A percentile compares a stretch with the other conserved stretches of the same genome.
phyloP scores from a whole-genome alignment of 2,113 vertebrate species.

The Antigone vipio region DNA sequence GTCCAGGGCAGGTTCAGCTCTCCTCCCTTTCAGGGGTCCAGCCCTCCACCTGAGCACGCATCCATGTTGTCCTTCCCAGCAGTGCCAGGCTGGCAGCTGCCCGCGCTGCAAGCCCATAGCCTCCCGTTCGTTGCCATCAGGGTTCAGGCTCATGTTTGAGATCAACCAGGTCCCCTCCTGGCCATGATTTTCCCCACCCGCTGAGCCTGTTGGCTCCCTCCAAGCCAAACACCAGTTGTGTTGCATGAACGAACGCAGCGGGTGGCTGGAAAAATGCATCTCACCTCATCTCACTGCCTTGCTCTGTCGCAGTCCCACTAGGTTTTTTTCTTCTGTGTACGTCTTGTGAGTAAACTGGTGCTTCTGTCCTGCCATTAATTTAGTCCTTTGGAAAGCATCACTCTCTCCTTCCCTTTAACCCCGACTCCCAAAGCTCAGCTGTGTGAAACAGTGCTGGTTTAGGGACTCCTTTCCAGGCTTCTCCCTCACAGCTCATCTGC shows the following conservation, averaged over 20 bases:
- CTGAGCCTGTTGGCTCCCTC: background rate
- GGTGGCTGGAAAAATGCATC: background rate
- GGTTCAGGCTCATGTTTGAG: background rate
- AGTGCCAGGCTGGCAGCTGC: background rate
- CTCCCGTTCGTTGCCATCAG: background rate
- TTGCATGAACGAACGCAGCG: accelerated
- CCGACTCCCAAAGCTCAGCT: background rate
- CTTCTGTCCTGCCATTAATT: background rate
- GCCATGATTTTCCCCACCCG: background rate
- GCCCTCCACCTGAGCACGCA: background rate
- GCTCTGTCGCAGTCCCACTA: background rate
- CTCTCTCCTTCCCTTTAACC: background rate
- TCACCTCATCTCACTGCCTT: background rate
- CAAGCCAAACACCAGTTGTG: background rate
- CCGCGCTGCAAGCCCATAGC: background rate
- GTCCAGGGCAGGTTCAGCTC: background rate
- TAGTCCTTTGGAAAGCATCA: background rate
- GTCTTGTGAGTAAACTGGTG: background rate
- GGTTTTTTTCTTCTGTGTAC: background rate
- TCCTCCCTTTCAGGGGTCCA: background rate
- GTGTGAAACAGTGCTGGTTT: background rate
- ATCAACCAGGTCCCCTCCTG: background rate
- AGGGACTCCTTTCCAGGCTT: background rate
- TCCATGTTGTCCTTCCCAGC: background rate
- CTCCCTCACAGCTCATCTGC: background rate